phyloP scores from a whole-genome alignment of 1,140 invertebrate genomes.

The Drosophila setifemur region DNA sequence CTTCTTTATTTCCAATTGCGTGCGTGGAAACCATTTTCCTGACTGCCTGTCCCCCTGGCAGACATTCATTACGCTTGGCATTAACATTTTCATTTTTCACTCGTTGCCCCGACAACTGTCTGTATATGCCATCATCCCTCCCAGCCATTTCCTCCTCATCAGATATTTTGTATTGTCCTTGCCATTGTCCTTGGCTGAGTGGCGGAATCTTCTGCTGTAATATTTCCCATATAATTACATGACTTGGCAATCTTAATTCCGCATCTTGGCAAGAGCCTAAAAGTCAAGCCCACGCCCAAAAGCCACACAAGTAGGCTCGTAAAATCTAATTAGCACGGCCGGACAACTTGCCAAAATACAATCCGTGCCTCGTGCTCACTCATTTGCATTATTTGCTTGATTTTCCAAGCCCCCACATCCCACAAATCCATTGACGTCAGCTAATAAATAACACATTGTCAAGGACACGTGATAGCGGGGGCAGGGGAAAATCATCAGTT shows the following conservation, averaged over 20 bases:
- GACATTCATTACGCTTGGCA: constrained; percentile 14
- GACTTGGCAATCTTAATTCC: neutral
- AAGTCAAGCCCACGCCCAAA: constrained; percentile 30
- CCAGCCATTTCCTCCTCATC: neutral
- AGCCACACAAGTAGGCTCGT: constrained; percentile 28
- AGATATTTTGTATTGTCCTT: constrained; percentile 5
- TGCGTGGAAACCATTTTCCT: neutral
- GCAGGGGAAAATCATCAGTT: neutral
- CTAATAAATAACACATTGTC: constrained; percentile 17
- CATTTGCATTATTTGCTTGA: constrained; percentile 62
- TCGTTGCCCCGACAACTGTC: constrained; percentile 6
- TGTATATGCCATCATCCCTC: neutral
- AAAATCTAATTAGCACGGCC: constrained; percentile 60
- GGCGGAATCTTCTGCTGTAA: neutral
- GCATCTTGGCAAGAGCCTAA: constrained; percentile 24
- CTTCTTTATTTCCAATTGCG: neutral
- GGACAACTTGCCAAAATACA: constrained; percentile 28
- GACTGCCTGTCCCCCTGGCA: neutral
- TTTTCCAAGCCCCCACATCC: constrained; percentile 9
- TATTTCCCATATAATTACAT: neutral
- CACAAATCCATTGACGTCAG: constrained; percentile 54
- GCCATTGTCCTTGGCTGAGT: constrained; percentile 19
- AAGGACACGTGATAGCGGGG: neutral
- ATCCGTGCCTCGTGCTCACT: constrained; percentile 1
- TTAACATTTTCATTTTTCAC: constrained; percentile 32